phyloP scores from a whole-genome alignment of 2,888 invertebrate genomes.

The Synanthedon formicaeformis region DNA sequence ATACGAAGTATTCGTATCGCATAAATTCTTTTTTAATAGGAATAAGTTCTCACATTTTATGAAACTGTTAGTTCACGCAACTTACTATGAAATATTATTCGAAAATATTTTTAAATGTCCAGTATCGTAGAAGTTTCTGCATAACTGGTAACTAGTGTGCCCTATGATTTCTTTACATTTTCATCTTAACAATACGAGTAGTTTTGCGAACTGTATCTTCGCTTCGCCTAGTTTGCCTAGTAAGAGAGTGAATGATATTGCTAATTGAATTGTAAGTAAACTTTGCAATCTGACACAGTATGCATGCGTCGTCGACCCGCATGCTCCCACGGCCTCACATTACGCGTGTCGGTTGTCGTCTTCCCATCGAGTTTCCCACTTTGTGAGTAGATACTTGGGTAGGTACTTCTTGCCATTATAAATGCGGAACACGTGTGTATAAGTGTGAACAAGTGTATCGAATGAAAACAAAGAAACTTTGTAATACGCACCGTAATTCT shows the following conservation, averaged over 20 bases:
- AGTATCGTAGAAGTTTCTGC: too few species aligned
- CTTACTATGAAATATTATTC: too few species aligned
- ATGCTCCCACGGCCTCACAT: constrained; percentile 55
- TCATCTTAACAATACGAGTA: neutral
- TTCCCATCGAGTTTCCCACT: constrained; percentile 22
- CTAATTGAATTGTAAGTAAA: neutral
- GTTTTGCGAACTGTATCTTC: neutral
- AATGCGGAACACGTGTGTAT: constrained; percentile 50
- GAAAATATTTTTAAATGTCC: too few species aligned
- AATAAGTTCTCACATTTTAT: too few species aligned
- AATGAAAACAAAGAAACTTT: neutral
- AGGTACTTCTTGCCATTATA: constrained; percentile 33
- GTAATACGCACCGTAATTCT: neutral
- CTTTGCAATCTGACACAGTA: constrained; percentile 8
- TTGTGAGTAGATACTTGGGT: constrained; percentile 14
- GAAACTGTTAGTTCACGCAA: too few species aligned
- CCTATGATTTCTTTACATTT: neutral
- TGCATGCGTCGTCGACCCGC: constrained; percentile 25
- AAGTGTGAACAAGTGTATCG: constrained; percentile 8
- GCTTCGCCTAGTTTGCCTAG: neutral
- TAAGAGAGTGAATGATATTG: too few species aligned
- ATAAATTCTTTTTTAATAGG: too few species aligned
- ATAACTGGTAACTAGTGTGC: too few species aligned
- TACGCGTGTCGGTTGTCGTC: constrained; percentile 9
- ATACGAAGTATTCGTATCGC: too few species aligned